Evolutionary conservation across 2,888 invertebrate species (phyloP).

Genomic region (Eueremaeus valkanovi): DNA sequence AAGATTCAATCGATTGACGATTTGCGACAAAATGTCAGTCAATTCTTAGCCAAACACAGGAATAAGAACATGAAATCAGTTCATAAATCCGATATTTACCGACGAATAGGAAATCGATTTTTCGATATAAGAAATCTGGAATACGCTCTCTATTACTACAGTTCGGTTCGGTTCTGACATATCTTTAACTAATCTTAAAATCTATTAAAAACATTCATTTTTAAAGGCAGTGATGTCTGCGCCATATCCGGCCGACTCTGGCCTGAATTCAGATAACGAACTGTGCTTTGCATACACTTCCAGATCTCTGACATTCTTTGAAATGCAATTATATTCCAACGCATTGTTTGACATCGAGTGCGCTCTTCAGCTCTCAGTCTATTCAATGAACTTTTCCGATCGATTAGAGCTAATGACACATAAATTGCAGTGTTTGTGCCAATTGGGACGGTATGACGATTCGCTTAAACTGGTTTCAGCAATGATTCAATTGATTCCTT

Average conservation of each 20-base stretch:
- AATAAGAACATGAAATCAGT: conserved; percentile 1
- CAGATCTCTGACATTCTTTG: background rate
- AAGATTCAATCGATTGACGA: background rate
- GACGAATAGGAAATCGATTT: background rate
- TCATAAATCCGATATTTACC: background rate
- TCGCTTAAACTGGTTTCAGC: background rate
- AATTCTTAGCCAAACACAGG: background rate
- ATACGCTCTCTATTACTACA: conserved; percentile 25
- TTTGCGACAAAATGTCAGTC: background rate
- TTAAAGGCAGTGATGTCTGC: background rate
- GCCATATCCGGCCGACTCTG: background rate
- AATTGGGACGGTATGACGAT: background rate
- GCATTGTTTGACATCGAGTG: conserved; percentile 13
- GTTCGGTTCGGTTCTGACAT: background rate
- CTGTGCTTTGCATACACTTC: background rate
- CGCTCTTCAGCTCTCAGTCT: background rate
- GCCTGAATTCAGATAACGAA: background rate
- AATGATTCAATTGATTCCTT: conserved; percentile 19
- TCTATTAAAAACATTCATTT: background rate
- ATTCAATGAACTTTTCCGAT: background rate
- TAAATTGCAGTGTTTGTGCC: background rate
- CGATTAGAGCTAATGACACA: conserved; percentile 3
- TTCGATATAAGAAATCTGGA: background rate
- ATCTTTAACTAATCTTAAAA: background rate
- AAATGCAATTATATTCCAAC: background rate